phyloP scores from a whole-genome alignment of 92 coral and sea anemone genomes.

The Scolanthus callimorphus region DNA sequence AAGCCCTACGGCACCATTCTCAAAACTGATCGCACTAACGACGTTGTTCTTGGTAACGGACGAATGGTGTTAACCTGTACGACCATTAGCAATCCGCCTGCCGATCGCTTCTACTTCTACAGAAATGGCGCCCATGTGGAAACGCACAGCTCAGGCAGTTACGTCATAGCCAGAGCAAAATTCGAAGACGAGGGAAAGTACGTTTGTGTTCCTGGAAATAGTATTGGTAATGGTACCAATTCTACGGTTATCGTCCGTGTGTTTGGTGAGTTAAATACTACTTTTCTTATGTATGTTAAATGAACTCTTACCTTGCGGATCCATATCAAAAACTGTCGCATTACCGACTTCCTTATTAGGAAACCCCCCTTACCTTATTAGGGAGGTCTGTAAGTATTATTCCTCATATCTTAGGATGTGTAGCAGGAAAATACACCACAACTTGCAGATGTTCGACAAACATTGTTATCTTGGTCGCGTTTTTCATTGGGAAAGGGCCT shows the following conservation, averaged over 20 bases:
- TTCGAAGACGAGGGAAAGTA: constrained; percentile 50
- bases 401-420: too few species aligned
- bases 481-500: too few species aligned
- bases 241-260: constrained; percentile 37
- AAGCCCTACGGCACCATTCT: constrained; percentile 49
- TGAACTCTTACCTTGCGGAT: too few species aligned
- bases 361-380: too few species aligned
- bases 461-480: too few species aligned
- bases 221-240: constrained; percentile 37
- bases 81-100: constrained; percentile 65
- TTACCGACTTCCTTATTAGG: too few species aligned
- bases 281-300: too few species aligned
- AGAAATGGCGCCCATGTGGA: constrained; percentile 29
- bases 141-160: constrained; percentile 30
- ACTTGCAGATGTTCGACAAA: too few species aligned
- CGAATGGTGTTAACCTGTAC: constrained; percentile 49
- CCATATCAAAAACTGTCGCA: too few species aligned
- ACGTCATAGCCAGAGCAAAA: constrained; percentile 42
- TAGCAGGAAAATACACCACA: too few species aligned
- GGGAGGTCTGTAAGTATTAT: too few species aligned
- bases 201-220: constrained; percentile 48
- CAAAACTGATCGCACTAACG: constrained; percentile 34
- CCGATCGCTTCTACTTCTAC: constrained; percentile 51
- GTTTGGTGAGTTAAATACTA: constrained; percentile 41
- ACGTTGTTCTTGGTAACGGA: constrained; percentile 58